phyloP scores from a whole-genome alignment of 2,113 vertebrate genomes.

The Neogobius melanostomus region DNA sequence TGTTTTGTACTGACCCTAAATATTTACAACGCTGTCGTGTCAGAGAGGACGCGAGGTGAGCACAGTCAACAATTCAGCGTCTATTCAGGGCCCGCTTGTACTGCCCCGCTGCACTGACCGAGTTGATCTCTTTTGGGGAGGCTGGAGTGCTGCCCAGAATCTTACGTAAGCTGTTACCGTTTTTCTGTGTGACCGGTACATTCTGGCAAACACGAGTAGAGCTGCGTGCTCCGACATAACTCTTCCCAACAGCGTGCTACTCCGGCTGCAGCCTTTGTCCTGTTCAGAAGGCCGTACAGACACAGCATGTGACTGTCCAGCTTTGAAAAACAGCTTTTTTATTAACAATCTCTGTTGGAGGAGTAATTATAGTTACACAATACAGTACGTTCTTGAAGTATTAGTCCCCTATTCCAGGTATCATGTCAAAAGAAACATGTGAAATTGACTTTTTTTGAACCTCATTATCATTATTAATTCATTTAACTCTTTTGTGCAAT shows the following conservation, averaged over 20 bases:
- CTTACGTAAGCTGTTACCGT: slow-evolving; percentile 38
- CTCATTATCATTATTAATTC: no score
- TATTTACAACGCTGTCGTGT: slow-evolving; percentile 48
- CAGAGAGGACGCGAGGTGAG: slow-evolving; percentile 28
- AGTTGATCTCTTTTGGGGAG: slow-evolving; percentile 18
- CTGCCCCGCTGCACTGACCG: slow-evolving; percentile 11
- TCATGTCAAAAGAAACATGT: no score
- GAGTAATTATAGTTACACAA: no score
- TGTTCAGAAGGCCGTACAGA: not conserved
- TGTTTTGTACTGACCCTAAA: slow-evolving; percentile 44
- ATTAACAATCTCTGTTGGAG: no score
- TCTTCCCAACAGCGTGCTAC: slow-evolving; percentile 30
- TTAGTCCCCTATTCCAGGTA: no score
- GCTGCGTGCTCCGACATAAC: slow-evolving; percentile 13
- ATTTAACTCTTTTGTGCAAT: no score
- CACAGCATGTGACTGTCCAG: not conserved
- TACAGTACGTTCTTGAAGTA: no score
- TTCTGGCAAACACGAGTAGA: slow-evolving; percentile 16
- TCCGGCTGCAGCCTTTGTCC: slow-evolving; percentile 3
- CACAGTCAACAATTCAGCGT: slow-evolving; percentile 23
- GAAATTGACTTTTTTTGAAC: no score
- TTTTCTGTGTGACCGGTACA: slow-evolving; percentile 25
- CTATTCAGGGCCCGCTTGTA: slow-evolving; percentile 2
- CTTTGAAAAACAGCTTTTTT: no score
- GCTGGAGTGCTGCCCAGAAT: slow-evolving; percentile 30